Evolutionary conservation across 1,140 invertebrate species (phyloP).

Genomic region (Leucophenga varia): DNA sequence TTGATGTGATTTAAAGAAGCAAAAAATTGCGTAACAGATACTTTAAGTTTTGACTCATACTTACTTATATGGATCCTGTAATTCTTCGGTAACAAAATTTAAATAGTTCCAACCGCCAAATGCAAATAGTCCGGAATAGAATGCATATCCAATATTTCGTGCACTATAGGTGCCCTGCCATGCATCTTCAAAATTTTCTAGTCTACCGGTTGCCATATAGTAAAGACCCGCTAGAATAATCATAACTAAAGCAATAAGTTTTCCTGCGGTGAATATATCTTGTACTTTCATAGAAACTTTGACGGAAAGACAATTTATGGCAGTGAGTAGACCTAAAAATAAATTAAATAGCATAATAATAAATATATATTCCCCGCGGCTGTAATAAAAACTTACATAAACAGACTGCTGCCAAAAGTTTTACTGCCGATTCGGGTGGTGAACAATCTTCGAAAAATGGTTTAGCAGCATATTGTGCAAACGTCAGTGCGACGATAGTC

Average conservation of each 20-base stretch:
- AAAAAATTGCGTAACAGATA: too few relatives aligned
- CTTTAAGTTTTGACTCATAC: slow-evolving; percentile 27
- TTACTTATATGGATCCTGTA: slow-evolving; percentile 91
- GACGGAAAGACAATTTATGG: slow-evolving; percentile 85
- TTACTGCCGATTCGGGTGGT: slow-evolving; percentile 66
- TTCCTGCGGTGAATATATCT: slow-evolving; percentile 86
- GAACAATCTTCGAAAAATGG: slow-evolving; percentile 78
- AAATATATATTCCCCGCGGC: not conserved
- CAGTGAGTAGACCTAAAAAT: slow-evolving; percentile 77
- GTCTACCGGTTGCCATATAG: slow-evolving; percentile 69
- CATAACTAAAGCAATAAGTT: slow-evolving; percentile 77
- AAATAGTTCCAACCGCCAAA: slow-evolving; percentile 95
- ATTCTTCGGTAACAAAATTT: slow-evolving; percentile 92
- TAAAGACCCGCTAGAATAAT: slow-evolving; percentile 82
- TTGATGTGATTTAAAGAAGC: not conserved
- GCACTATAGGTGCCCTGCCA: slow-evolving; percentile 70
- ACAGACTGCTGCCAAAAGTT: slow-evolving; percentile 72
- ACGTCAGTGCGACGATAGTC: slow-evolving; percentile 81
- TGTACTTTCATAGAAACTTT: slow-evolving; percentile 88
- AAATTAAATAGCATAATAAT: slow-evolving; percentile 12
- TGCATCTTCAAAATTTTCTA: slow-evolving; percentile 69
- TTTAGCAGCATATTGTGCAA: slow-evolving; percentile 77
- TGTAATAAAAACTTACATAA: slow-evolving; percentile 66
- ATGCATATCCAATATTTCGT: slow-evolving; percentile 73
- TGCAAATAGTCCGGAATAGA: slow-evolving; percentile 95